Evolutionary conservation across 2,888 invertebrate species (phyloP).

Genomic region (Monopis laevigella): DNA sequence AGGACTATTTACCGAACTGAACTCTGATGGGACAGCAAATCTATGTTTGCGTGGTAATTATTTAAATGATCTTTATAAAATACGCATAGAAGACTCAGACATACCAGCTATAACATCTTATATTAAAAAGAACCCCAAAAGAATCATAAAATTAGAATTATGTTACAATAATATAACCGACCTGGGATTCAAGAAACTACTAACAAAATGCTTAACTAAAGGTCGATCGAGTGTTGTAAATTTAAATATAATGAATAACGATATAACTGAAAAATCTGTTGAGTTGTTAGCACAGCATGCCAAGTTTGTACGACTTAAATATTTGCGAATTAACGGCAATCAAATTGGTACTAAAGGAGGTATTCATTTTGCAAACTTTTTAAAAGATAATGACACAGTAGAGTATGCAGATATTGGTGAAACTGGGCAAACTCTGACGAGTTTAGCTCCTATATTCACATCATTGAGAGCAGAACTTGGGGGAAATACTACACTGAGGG

Average conservation of each 20-base stretch:
- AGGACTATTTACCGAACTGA: constrained; percentile 55
- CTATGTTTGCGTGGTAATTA: constrained; percentile 62
- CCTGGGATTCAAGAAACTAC: constrained; percentile 45
- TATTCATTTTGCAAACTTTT: constrained; percentile 53
- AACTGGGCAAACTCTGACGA: constrained; percentile 62
- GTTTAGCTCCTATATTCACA: constrained; percentile 61
- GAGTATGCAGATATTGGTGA: constrained; percentile 66
- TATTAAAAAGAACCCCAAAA: constrained; percentile 37
- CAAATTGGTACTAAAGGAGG: constrained; percentile 64
- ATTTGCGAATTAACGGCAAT: constrained; percentile 67
- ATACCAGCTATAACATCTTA: constrained; percentile 58
- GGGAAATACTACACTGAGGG: constrained; percentile 36
- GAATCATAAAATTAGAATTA: constrained; percentile 60
- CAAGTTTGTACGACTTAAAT: constrained; percentile 46
- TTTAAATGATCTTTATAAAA: constrained; percentile 40
- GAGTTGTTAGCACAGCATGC: constrained; percentile 38
- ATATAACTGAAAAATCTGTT: constrained; percentile 52
- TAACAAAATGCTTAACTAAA: constrained; percentile 48
- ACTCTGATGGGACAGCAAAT: constrained; percentile 60
- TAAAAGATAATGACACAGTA: constrained; percentile 50
- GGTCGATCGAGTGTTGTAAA: constrained; percentile 53
- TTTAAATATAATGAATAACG: constrained; percentile 67
- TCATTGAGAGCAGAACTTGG: constrained; percentile 48
- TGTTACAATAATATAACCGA: constrained; percentile 68
- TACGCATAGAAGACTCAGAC: constrained; percentile 54